phyloP scores from a whole-genome alignment of 2,113 vertebrate species.

The Barnardius zonarius region DNA sequence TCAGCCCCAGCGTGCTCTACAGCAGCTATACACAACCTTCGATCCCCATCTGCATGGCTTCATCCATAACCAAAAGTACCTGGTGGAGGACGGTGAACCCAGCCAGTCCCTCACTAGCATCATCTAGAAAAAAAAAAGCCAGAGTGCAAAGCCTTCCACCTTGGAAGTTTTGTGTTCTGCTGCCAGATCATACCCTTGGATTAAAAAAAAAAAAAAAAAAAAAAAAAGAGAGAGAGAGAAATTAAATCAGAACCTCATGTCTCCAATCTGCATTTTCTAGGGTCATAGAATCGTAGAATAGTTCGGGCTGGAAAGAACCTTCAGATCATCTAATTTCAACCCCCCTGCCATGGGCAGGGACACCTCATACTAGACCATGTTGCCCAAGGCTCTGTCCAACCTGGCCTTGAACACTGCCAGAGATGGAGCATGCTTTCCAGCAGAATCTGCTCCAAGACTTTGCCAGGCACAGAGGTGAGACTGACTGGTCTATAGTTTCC shows the following conservation, averaged over 20 bases:
- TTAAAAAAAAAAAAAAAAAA: background rate
- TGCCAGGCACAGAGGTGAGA: background rate
- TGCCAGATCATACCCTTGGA: background rate
- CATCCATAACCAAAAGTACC: conserved; percentile 57
- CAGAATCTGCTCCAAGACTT: background rate
- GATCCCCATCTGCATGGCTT: conserved; percentile 47
- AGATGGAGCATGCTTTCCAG: background rate
- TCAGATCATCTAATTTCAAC: background rate
- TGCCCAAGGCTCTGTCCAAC: background rate
- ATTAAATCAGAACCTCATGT: background rate
- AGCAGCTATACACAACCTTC: conserved; percentile 55
- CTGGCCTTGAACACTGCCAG: background rate
- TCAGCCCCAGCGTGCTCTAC: conserved; percentile 26
- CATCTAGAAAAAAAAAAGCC: background rate
- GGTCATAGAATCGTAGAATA: background rate
- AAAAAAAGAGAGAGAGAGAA: no score
- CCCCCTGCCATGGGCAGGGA: background rate
- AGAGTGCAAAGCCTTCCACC: background rate
- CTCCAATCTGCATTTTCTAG: background rate
- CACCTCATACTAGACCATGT: background rate
- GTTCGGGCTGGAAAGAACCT: background rate
- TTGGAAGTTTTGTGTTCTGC: background rate
- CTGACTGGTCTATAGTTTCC: background rate
- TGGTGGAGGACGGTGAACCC: conserved; percentile 4
- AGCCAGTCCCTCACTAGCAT: background rate